Evolutionary conservation across 92 coral and sea anemone genomes (phyloP).

Genomic region (Pocillopora grandis): DNA sequence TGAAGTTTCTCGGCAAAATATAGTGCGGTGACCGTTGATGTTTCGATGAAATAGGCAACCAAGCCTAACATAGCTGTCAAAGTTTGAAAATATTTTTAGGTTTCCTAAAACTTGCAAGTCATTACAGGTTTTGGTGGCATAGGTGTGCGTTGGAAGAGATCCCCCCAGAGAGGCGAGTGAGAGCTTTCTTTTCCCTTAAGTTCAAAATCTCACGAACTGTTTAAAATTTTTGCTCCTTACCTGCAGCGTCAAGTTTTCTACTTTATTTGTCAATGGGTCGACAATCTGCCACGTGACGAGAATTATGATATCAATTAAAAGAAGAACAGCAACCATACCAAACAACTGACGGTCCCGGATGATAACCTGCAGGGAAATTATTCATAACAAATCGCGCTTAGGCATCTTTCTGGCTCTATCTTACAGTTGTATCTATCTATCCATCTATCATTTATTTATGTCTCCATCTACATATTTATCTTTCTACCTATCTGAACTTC

Average conservation of each 20-base stretch:
- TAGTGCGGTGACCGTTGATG: too few relatives aligned
- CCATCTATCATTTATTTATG: neutral
- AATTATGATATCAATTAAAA: slow-evolving; percentile 62
- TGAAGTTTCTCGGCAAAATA: too few relatives aligned
- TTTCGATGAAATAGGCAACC: too few relatives aligned
- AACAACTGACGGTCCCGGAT: slow-evolving; percentile 68
- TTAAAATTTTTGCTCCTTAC: slow-evolving; percentile 17
- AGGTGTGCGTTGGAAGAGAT: too few relatives aligned
- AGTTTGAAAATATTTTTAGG: too few relatives aligned
- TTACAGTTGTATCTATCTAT: neutral
- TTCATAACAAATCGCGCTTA: neutral
- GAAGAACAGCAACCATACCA: slow-evolving; percentile 62
- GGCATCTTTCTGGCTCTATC: neutral
- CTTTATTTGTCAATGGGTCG: slow-evolving; percentile 52
- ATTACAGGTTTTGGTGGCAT: too few relatives aligned
- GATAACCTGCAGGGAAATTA: slow-evolving; percentile 43
- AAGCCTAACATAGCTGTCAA: too few relatives aligned
- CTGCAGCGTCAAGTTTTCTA: slow-evolving; percentile 32
- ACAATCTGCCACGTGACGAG: slow-evolving; percentile 69
- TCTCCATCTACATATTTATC: neutral
- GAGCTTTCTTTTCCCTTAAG: too few relatives aligned
- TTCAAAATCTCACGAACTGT: too few relatives aligned
- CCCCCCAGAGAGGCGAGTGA: too few relatives aligned
- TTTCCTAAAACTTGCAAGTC: too few relatives aligned
- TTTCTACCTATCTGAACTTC: neutral